Conservation (phyloP, 2,113 vertebrate species). For the Ciconia maguari region DNA sequence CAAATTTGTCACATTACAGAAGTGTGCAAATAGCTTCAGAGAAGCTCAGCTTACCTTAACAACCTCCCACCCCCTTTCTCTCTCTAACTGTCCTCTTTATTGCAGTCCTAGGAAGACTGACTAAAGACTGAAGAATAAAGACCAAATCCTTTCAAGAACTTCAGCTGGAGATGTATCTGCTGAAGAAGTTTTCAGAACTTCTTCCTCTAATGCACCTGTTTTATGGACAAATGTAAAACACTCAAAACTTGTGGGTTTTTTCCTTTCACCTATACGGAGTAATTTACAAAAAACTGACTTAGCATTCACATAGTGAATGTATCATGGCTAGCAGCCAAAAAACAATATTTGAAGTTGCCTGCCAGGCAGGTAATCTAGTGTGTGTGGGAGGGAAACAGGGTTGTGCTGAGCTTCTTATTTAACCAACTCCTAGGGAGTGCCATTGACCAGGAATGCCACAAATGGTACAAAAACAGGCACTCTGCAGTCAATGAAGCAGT, state of each 20-base stretch:
- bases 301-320: neutral
- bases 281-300: neutral
- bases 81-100: neutral
- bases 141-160: neutral
- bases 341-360: neutral
- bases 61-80: neutral
- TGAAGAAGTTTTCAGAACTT: neutral
- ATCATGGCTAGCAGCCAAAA: neutral
- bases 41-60: neutral
- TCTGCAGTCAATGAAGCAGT: neutral
- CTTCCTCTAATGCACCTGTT: neutral
- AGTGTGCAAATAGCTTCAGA: neutral
- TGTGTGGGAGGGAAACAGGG: neutral
- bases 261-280: neutral
- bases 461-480: neutral
- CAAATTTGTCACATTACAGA: neutral
- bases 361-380: neutral
- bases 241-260: fast-evolving
- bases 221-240: neutral
- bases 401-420: neutral
- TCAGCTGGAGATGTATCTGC: neutral
- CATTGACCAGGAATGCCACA: neutral
- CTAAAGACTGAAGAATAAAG: neutral
- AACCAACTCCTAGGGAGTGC: neutral
- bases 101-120: neutral